Evolutionary conservation across 1,140 invertebrate species (phyloP).

Genomic region (Saccostrea cuccullata): DNA sequence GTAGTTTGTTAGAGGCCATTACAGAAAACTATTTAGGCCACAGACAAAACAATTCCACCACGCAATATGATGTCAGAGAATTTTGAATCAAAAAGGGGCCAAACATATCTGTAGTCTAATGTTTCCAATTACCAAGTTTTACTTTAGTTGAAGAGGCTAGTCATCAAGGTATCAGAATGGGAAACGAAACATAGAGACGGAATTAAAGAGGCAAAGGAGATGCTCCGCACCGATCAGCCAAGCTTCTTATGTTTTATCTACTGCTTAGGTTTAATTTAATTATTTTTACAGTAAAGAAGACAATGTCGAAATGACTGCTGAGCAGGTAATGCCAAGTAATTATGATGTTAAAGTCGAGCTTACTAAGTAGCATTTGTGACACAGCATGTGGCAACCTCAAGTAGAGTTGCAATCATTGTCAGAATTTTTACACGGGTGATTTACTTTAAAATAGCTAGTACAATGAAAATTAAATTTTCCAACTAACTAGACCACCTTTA

Average conservation of each 20-base stretch:
- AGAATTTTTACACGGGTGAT: conserved; percentile 16
- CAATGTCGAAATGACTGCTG: not conserved
- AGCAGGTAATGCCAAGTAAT: conserved; percentile 5
- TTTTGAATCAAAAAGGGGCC: conserved; percentile 8
- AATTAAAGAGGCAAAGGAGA: not conserved
- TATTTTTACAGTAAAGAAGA: conserved; percentile 15
- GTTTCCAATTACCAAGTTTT: conserved; percentile 29
- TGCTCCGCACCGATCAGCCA: not conserved
- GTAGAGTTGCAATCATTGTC: conserved; percentile 27
- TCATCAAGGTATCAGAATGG: not conserved
- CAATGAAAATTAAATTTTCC: conserved; percentile 33
- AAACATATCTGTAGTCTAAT: conserved; percentile 12
- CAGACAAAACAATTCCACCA: conserved; percentile 12
- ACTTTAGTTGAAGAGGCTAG: not conserved
- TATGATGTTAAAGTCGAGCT: conserved; percentile 1
- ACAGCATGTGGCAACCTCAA: conserved; percentile 7
- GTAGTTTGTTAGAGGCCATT: conserved; percentile 20
- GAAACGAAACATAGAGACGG: not conserved
- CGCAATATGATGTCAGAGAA: conserved; percentile 31
- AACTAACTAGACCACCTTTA: conserved; percentile 1
- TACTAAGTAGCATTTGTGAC: not conserved
- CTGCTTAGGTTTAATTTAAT: conserved; percentile 25
- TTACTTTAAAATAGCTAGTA: conserved; percentile 16
- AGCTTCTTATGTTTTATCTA: conserved; percentile 26
- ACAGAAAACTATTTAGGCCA: conserved; percentile 32